phyloP scores from a whole-genome alignment of 35 echinoderm and acorn worm species.

The Strongylocentrotus purpuratus region DNA sequence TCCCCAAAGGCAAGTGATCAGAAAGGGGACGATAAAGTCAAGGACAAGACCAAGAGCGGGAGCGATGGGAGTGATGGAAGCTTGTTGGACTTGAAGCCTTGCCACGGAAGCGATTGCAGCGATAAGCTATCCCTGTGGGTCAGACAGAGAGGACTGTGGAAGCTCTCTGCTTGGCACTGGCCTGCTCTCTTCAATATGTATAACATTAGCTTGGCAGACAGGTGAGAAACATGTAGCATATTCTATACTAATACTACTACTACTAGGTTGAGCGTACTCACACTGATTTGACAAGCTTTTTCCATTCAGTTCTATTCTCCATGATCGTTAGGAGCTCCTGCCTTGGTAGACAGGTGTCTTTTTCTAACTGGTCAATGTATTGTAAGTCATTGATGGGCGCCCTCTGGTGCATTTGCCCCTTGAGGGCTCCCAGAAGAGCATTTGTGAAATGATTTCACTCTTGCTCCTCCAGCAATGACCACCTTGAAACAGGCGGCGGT shows the following conservation, averaged over 20 bases:
- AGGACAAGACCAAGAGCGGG: background rate
- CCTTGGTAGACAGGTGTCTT: no score
- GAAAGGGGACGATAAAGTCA: background rate
- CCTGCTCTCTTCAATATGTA: conserved; percentile 78
- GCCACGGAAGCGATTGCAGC: conserved; percentile 29
- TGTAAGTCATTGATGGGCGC: no score
- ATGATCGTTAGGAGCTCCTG: no score
- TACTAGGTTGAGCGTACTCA: no score
- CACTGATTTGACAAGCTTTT: no score
- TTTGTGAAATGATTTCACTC: no score
- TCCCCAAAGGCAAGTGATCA: background rate
- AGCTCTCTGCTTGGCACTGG: conserved; percentile 87
- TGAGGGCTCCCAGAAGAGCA: no score
- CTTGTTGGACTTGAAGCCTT: background rate
- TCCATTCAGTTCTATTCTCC: no score
- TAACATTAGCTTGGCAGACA: conserved; percentile 83
- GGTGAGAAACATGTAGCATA: conserved; percentile 48
- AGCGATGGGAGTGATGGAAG: background rate
- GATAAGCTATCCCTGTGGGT: conserved; percentile 41
- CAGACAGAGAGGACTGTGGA: conserved; percentile 52
- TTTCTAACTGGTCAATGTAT: no score
- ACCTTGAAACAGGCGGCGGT: no score
- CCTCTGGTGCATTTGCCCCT: no score
- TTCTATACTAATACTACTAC: background rate
- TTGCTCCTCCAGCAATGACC: no score